Percentiles rank a stretch among this genome's conserved stretches.
Conservation (phyloP, 1,140 invertebrate genomes). For the Drosophila micromelanica region DNA sequence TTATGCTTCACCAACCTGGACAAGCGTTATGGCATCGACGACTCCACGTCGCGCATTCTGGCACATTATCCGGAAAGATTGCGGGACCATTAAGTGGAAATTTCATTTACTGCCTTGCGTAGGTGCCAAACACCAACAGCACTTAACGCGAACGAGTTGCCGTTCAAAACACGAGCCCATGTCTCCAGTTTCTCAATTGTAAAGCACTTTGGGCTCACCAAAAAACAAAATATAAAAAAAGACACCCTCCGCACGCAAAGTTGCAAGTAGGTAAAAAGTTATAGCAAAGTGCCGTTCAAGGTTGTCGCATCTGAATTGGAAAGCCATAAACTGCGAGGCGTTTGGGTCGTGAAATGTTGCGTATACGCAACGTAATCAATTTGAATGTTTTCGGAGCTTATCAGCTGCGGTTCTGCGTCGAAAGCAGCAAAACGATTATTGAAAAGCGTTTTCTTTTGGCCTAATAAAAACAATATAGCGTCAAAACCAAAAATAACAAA, state of each 20-base stretch:
- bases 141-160: constrained; percentile 49
- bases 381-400: constrained; percentile 58
- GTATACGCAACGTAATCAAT: constrained; percentile 75
- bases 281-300: constrained; percentile 33
- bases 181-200: not conserved
- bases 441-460: constrained; percentile 10
- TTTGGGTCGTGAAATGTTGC: constrained; percentile 58
- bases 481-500: too few species aligned
- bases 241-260: too few species aligned
- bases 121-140: constrained; percentile 53
- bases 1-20: not conserved
- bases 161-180: not conserved
- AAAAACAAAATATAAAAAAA: too few species aligned
- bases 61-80: constrained; percentile 27
- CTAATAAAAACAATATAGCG: constrained; percentile 17
- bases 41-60: too few species aligned
- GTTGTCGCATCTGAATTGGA: constrained; percentile 40
- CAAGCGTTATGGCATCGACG: not conserved
- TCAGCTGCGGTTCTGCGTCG: constrained; percentile 45
- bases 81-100: constrained; percentile 44
- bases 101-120: constrained; percentile 54
- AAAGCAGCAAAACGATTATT: constrained; percentile 10
- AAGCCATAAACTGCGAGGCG: constrained; percentile 30
- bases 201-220: constrained; percentile 4
- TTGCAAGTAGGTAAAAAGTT: not conserved